Base-by-base conservation (phyloP, 2,797 vertebrate species). In the Netta rufina region DNA sequence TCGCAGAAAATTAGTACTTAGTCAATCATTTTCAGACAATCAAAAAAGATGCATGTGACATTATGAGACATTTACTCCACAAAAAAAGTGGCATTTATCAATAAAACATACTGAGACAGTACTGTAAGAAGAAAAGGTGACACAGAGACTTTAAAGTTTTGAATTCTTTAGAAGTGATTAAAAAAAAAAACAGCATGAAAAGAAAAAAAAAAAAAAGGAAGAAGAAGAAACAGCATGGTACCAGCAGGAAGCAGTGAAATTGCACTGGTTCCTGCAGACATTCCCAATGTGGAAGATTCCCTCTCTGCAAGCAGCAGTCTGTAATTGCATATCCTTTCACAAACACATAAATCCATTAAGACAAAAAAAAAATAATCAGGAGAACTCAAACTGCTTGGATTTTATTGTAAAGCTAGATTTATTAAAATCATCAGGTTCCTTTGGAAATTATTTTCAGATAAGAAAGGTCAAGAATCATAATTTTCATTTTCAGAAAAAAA, bases 71-170 rank as follows among this genome's bases (percentile, higher is more conserved):
- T 91, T 91, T 90, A 89, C 93, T 93, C 45, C 73, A 88, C 61
- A 84, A 53, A 28, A 25, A 53, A 92, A 82, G 33, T 81, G 93
- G n/a, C 91, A 96, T 95, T 96, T 96, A 96, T 95, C 75, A 96
- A 96, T 96, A 95, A 96, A 93, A 87, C 15, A 97, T 93, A 47
- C 60, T 84, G 71, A 90, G 27, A 73, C 3, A 57, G 32, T 62
- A 70, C 77, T 85, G 58, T 78, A 54, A 87, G 62, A 87, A 41
- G 69, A 32, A 89, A 89, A 77, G 60, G 58, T 61, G 41, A 81
- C 65, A 90, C 8, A 60, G 25, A 76, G n/a, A 66, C 84, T 92
- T 93, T 33, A 92, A 96, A 95, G 61, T 38, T 70, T 71, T 89
- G 45, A 39, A 54, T 47, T 90, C 66, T 81, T 95, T 57, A 82